Evolutionary conservation across 2,888 invertebrate species (phyloP).

Genomic region (Ochropleura plecta): DNA sequence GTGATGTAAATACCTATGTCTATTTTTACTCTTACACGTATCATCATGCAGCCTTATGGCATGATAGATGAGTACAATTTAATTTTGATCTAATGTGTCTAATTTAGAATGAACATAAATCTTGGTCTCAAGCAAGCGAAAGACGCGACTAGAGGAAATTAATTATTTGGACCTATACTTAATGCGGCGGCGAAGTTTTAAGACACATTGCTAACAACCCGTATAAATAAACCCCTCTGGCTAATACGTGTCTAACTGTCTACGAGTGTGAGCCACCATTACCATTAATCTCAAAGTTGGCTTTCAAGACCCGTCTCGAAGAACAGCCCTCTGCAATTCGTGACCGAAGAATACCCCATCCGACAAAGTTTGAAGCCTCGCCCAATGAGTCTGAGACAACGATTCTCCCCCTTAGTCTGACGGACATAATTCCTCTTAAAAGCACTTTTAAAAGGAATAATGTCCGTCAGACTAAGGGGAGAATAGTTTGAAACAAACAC

Average conservation of each 20-base stretch:
- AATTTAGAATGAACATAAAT: slow-evolving; percentile 35
- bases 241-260: slow-evolving; percentile 61
- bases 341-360: slow-evolving; percentile 48
- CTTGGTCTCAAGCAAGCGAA: slow-evolving; percentile 15
- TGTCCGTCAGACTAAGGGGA: slow-evolving; percentile 45
- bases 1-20: not conserved
- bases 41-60: not conserved
- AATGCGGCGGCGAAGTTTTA: slow-evolving; percentile 54
- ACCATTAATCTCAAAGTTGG: slow-evolving; percentile 64
- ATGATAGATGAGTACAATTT: slow-evolving; percentile 25
- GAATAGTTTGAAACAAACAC: slow-evolving; percentile 61
- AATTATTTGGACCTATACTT: slow-evolving; percentile 50
- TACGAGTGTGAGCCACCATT: slow-evolving; percentile 54
- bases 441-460: slow-evolving; percentile 45
- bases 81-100: slow-evolving; percentile 16
- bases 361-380: slow-evolving; percentile 56
- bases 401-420: no score
- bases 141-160: slow-evolving; percentile 43
- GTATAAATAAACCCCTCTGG: slow-evolving; percentile 59
- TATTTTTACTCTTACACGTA: not conserved
- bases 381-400: slow-evolving; percentile 46
- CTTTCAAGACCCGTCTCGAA: slow-evolving; percentile 53
- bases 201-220: slow-evolving; percentile 50
- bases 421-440: no score
- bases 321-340: slow-evolving; percentile 31